These are phyloP conservation scores for Philopedon plagiatum DNA, from an alignment of 2,888 invertebrate species.

Conservation along the genomic window DNA sequence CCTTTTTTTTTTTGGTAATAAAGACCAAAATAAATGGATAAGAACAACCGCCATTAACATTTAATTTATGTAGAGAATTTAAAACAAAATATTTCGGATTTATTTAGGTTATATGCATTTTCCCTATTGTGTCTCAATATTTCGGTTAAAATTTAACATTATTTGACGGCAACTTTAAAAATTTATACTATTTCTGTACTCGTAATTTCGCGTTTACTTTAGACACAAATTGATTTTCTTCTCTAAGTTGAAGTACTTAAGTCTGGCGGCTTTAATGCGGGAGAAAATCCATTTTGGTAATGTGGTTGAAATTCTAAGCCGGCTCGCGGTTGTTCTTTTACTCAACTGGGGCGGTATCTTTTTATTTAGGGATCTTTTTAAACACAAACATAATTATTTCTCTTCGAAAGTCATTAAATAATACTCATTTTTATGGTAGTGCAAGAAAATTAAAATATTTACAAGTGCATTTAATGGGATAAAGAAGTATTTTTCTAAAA, in stretches of 20 bases:
- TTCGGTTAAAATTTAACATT: too few species aligned
- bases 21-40: too few species aligned
- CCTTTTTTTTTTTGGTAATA: too few species aligned
- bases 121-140: too few species aligned
- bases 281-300: constrained; percentile 40
- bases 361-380: constrained; percentile 16
- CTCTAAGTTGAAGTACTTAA: constrained; percentile 36
- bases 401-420: background rate
- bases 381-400: constrained; percentile 19
- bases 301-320: constrained; percentile 39
- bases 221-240: constrained; percentile 37
- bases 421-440: background rate
- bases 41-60: too few species aligned
- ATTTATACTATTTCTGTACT: background rate
- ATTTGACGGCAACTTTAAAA: background rate
- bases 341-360: constrained; percentile 12
- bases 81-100: too few species aligned
- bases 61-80: too few species aligned
- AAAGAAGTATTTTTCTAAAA: too few species aligned
- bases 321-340: constrained; percentile 26
- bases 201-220: constrained; percentile 17
- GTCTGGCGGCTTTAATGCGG: constrained; percentile 28
- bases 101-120: too few species aligned
- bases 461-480: too few species aligned
- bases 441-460: too few species aligned